phyloP scores from a whole-genome alignment of 2,113 vertebrate species.

The Myxocyprinus asiaticus region DNA sequence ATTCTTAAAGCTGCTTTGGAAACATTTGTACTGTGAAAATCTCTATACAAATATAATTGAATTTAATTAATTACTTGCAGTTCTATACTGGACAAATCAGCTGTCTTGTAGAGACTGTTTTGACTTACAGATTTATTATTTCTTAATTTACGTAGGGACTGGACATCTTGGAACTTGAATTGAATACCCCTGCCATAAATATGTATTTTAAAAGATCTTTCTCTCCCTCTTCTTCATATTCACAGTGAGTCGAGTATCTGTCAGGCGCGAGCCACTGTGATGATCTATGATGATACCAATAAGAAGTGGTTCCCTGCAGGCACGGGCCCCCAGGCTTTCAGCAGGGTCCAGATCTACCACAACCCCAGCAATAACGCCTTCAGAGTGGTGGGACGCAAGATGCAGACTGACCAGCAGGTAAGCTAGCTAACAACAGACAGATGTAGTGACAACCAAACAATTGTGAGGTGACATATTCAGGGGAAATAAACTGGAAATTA shows the following conservation, averaged over 20 bases:
- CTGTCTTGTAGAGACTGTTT: too few relatives aligned
- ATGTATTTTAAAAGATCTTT: neutral
- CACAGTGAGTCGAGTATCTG: constrained; percentile 84
- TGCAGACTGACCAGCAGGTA: constrained; percentile 90
- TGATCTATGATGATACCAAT: constrained; percentile 86
- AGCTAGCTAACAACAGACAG: neutral
- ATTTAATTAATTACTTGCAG: too few relatives aligned
- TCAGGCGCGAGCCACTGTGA: constrained; percentile 88
- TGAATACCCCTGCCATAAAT: neutral
- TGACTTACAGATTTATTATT: too few relatives aligned
- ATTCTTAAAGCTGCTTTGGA: too few relatives aligned
- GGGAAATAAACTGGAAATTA: too few relatives aligned
- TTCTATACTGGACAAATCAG: too few relatives aligned
- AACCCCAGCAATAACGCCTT: constrained; percentile 83
- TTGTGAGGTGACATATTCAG: neutral
- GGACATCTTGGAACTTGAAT: too few relatives aligned
- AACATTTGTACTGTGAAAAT: too few relatives aligned
- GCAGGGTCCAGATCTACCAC: constrained; percentile 91
- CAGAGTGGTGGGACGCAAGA: constrained; percentile 87
- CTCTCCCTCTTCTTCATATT: neutral
- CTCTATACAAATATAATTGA: too few relatives aligned
- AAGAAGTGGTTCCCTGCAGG: constrained; percentile 89
- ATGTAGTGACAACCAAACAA: neutral
- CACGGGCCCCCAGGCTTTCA: constrained; percentile 80
- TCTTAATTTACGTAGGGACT: too few relatives aligned